A percentile compares a stretch with the other conserved stretches of the same genome.
phyloP scores from a whole-genome alignment of 2,797 vertebrate species.

The Scleropages formosus region DNA sequence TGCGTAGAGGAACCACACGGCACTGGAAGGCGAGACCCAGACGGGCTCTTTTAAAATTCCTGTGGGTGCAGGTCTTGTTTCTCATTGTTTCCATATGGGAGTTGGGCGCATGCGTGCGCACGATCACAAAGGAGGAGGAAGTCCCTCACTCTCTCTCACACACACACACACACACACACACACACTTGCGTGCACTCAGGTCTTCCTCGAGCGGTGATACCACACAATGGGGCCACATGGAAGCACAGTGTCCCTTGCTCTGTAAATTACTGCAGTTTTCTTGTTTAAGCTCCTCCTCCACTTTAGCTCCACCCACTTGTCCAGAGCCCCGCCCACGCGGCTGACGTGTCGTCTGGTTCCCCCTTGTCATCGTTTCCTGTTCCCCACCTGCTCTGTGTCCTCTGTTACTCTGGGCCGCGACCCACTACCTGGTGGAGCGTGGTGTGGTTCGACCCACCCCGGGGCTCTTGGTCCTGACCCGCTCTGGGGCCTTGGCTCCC shows the following conservation, averaged over 20 bases:
- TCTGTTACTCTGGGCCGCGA: not conserved
- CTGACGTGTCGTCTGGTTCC: not conserved
- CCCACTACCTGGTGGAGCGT: too few relatives aligned
- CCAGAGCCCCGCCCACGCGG: not conserved
- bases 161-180: slow-evolving; percentile 13
- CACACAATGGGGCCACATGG: too few relatives aligned
- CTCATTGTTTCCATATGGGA: not conserved
- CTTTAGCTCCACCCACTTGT: not conserved
- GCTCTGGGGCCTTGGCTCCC: too few relatives aligned
- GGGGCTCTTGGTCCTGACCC: too few relatives aligned
- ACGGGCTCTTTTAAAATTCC: slow-evolving; percentile 47
- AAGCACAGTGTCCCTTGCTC: too few relatives aligned
- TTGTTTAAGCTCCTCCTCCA: not conserved
- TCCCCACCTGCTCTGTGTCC: not conserved
- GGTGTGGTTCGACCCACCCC: too few relatives aligned
- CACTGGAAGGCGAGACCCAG: not conserved
- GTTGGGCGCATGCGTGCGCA: slow-evolving; percentile 1
- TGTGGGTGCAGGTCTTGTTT: slow-evolving; percentile 28
- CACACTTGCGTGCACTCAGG: not conserved
- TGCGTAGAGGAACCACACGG: not conserved
- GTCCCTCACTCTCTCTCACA: too few relatives aligned
- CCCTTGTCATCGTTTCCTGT: not conserved
- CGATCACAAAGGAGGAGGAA: too few relatives aligned
- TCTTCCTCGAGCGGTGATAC: too few relatives aligned
- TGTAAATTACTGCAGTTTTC: too few relatives aligned